phyloP scores from a whole-genome alignment of 2,888 invertebrate genomes.

The Prosapia bicincta region DNA sequence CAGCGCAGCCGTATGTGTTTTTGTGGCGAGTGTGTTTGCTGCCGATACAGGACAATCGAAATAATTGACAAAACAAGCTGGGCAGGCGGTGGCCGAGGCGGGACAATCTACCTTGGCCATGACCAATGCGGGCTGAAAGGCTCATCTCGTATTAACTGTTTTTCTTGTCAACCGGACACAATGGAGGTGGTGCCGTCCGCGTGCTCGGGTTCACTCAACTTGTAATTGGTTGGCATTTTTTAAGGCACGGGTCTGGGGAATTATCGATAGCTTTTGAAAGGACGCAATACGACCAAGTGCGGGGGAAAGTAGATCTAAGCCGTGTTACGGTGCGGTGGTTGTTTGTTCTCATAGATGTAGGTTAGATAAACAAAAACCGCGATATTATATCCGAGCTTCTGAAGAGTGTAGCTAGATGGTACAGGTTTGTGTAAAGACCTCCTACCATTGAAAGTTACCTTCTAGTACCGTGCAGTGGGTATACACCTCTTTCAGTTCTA shows the following conservation, averaged over 20 bases:
- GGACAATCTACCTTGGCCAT: neutral
- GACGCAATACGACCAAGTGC: too few relatives aligned
- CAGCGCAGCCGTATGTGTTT: neutral
- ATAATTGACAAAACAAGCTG: slow-evolving; percentile 16
- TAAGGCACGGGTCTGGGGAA: neutral
- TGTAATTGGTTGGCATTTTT: neutral
- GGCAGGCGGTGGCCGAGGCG: neutral
- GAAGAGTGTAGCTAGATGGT: too few relatives aligned
- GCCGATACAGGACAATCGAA: slow-evolving; percentile 4
- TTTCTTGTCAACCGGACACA: slow-evolving; percentile 2
- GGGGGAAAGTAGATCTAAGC: too few relatives aligned
- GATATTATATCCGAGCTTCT: too few relatives aligned
- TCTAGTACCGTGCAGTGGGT: too few relatives aligned
- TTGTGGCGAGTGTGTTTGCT: neutral
- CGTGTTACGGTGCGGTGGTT: too few relatives aligned
- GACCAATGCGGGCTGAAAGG: slow-evolving; percentile 12
- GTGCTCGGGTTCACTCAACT: slow-evolving; percentile 13
- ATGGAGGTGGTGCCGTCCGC: slow-evolving; percentile 10
- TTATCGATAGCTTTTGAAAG: neutral
- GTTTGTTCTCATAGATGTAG: too few relatives aligned
- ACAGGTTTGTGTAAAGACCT: too few relatives aligned
- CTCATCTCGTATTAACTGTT: slow-evolving; percentile 9
- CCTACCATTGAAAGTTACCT: too few relatives aligned
- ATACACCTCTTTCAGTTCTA: too few relatives aligned
- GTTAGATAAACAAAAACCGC: too few relatives aligned